Conservation (phyloP, 2,888 invertebrate species). For the Harpagoxenus sublaevis region DNA sequence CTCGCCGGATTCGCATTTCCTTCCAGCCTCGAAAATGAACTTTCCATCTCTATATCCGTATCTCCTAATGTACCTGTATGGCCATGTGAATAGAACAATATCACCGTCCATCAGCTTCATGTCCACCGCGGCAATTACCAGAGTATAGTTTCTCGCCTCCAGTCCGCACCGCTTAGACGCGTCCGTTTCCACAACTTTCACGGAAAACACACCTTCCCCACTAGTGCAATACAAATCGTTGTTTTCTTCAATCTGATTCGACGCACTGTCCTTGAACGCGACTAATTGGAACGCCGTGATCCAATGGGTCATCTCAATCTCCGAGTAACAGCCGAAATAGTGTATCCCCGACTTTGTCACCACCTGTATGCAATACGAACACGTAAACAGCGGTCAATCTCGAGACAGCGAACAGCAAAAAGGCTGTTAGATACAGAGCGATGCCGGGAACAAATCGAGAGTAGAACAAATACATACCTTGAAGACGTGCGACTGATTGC, state of each 20-base stretch:
- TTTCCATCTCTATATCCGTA: slow-evolving; percentile 95
- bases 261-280: slow-evolving; percentile 91
- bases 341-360: slow-evolving; percentile 90
- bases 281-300: slow-evolving; percentile 93
- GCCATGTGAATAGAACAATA: slow-evolving; percentile 92
- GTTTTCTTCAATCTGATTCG: slow-evolving; percentile 92
- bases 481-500: slow-evolving; percentile 87
- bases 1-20: slow-evolving; percentile 95
- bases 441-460: background rate
- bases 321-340: slow-evolving; percentile 90
- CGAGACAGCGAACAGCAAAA: background rate
- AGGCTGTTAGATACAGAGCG: background rate
- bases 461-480: slow-evolving; percentile 84
- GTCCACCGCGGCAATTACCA: slow-evolving; percentile 92
- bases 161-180: slow-evolving; percentile 93
- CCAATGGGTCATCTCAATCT: slow-evolving; percentile 92
- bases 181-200: slow-evolving; percentile 92
- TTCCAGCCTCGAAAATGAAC: slow-evolving; percentile 95
- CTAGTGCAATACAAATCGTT: slow-evolving; percentile 96
- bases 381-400: background rate
- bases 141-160: slow-evolving; percentile 90
- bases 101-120: slow-evolving; percentile 91
- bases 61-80: slow-evolving; percentile 93
- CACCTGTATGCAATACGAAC: slow-evolving; percentile 86
- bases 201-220: slow-evolving; percentile 93